Evolutionary conservation across 1,140 invertebrate species (phyloP), one percentile per base, ranked within the genome.

Genomic region (Zaprionus lachaisei): DNA sequence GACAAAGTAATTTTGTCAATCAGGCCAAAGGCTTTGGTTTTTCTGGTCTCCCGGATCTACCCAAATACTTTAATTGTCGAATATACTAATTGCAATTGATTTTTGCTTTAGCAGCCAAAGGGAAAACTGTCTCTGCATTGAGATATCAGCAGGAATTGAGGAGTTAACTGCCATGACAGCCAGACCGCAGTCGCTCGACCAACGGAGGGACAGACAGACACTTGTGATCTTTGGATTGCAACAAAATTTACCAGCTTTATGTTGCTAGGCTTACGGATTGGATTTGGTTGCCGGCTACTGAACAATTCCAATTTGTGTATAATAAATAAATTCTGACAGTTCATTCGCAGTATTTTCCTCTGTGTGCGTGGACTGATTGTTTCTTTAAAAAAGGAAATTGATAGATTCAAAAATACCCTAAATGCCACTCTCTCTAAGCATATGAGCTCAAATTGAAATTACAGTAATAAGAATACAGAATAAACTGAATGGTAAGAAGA

Each of bases 41-140:
- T 69, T 31, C 12, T 49, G 54, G 63, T 51, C 9, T 56, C n/a
- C 41, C n/a, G 12, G 37, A 58, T 49, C 31, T 62, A 61, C 31
- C 15, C 31, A 75, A 75, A 71, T 75, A 56, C 66, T 75, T 79
- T 69, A 60, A 65, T 65, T 75, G 56, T 70, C 66, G 49, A 78
- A 65, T 70, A 69, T 70, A 61, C 72, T 79, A 76, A 79, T 79
- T 71, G 66, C 66, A 71, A 72, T 79, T 74, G 76, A 69, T 47
- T 78, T 64, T 38, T 47, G 44, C 57, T 58, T 61, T 57, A 68
- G 38, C 61, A 26, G 47, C 31, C 57, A 22, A 12, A 60, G 26
- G 26, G 4, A 60, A 44, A 20, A n/a, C 56, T 20, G 14, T 49
- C 54, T 51, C 15, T 34, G 20, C 66, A 55, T 47, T 61, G 26